These are phyloP conservation scores for Myodes glareolus DNA, from an alignment of 2,113 vertebrate genomes.

Conservation along the genomic window DNA sequence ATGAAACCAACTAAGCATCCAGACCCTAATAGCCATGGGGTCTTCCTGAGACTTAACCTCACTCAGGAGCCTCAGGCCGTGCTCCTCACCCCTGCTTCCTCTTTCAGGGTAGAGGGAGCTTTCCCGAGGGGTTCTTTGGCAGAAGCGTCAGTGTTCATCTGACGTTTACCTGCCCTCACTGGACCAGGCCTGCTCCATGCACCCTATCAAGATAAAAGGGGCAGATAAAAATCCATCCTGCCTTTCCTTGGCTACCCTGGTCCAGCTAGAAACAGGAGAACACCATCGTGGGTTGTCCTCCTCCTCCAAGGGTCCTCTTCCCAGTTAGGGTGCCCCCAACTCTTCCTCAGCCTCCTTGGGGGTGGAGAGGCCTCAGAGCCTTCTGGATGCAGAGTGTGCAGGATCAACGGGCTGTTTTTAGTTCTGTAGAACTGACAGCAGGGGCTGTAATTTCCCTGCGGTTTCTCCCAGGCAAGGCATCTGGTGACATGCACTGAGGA, in stretches of 20 bases:
- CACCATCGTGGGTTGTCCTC: not conserved
- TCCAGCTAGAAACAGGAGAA: rapidly evolving
- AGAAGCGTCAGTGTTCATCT: not conserved
- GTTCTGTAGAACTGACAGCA: conserved; percentile 62
- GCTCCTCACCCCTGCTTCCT: not conserved
- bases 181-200: not conserved
- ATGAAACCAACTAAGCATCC: not conserved
- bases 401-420: conserved; percentile 60
- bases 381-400: conserved; percentile 49
- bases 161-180: not conserved
- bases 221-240: not conserved
- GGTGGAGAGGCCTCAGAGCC: conserved; percentile 15
- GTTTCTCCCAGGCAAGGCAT: not conserved
- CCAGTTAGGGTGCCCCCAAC: not conserved
- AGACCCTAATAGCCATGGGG: not conserved
- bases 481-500: not conserved
- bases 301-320: not conserved
- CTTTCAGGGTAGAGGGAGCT: not conserved
- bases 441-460: conserved; percentile 48
- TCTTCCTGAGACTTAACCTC: not conserved
- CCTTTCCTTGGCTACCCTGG: too few relatives aligned
- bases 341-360: not conserved
- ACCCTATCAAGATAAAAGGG: not conserved
- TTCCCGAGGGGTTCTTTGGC: not conserved
- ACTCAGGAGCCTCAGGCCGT: not conserved